Percentiles rank a stretch among this genome's conserved stretches.
phyloP scores from a whole-genome alignment of 2,113 vertebrate species.

The Cynopterus brachyotis region DNA sequence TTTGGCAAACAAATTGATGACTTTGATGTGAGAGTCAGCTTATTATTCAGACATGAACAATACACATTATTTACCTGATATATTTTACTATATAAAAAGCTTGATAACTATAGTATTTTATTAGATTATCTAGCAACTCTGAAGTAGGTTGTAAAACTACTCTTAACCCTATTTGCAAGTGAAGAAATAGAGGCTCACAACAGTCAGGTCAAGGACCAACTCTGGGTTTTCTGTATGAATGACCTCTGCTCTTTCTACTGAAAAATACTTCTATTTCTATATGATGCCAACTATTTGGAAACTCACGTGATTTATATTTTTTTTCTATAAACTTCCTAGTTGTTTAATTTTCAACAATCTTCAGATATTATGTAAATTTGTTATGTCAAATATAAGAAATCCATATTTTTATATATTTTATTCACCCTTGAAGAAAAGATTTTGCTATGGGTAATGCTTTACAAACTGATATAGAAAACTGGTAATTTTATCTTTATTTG shows the following conservation, averaged over 20 bases:
- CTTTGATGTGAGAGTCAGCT: not conserved
- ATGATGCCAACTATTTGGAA: not conserved
- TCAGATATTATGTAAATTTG: not conserved
- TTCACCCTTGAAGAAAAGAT: not conserved
- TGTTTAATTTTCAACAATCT: not conserved
- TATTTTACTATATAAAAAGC: not conserved
- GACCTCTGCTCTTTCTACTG: not conserved
- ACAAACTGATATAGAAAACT: not conserved
- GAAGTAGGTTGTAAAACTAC: not conserved
- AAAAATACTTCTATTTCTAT: not conserved
- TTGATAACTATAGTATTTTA: not conserved
- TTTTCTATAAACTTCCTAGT: not conserved
- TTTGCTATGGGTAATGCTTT: not conserved
- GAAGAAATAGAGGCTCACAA: not conserved
- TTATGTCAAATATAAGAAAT: not conserved
- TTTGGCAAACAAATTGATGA: not conserved
- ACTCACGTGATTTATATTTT: not conserved
- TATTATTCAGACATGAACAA: not conserved
- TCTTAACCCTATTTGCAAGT: not conserved
- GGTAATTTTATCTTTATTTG: not conserved
- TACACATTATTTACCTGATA: not conserved
- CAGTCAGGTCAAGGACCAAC: not conserved
- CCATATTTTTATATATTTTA: not conserved
- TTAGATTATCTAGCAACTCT: not conserved
- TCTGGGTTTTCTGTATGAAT: not conserved